Conservation (phyloP, 2,888 invertebrate species). For the Lysandra bellargus region DNA sequence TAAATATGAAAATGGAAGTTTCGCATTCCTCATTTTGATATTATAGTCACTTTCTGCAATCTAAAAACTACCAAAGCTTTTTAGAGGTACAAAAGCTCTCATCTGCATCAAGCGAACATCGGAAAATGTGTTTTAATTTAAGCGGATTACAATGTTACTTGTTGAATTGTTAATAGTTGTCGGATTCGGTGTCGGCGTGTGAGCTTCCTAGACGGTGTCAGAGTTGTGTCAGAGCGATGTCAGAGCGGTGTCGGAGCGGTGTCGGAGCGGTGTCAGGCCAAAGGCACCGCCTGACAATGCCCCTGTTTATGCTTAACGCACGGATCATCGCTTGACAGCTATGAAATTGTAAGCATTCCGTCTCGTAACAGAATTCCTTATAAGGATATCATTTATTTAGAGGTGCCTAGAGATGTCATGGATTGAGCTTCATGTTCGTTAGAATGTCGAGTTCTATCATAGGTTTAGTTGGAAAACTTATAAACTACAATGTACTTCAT, state of each 20-base stretch:
- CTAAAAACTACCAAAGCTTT: background rate
- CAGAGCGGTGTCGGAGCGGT: constrained; percentile 50
- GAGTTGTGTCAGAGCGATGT: constrained; percentile 59
- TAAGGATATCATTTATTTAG: constrained; percentile 1
- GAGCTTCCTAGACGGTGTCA: constrained; percentile 57
- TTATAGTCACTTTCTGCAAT: background rate
- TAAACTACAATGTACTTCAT: background rate
- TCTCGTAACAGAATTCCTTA: constrained; percentile 23
- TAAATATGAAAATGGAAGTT: background rate
- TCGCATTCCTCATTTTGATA: background rate
- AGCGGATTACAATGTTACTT: constrained; percentile 26
- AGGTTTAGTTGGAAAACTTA: background rate
- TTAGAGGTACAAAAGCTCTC: background rate
- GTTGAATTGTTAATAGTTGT: constrained; percentile 37
- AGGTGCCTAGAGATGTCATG: background rate
- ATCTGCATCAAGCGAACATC: background rate
- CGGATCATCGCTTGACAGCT: constrained; percentile 70
- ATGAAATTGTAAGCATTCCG: constrained; percentile 46
- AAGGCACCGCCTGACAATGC: constrained; percentile 72
- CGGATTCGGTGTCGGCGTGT: constrained; percentile 45
- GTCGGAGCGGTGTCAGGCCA: constrained; percentile 52
- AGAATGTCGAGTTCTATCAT: background rate
- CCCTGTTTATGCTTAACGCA: constrained; percentile 74
- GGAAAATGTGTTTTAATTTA: constrained; percentile 6
- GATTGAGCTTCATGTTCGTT: background rate